phyloP scores from a whole-genome alignment of 2,797 vertebrate genomes.

The Dicrostonyx torquatus region DNA sequence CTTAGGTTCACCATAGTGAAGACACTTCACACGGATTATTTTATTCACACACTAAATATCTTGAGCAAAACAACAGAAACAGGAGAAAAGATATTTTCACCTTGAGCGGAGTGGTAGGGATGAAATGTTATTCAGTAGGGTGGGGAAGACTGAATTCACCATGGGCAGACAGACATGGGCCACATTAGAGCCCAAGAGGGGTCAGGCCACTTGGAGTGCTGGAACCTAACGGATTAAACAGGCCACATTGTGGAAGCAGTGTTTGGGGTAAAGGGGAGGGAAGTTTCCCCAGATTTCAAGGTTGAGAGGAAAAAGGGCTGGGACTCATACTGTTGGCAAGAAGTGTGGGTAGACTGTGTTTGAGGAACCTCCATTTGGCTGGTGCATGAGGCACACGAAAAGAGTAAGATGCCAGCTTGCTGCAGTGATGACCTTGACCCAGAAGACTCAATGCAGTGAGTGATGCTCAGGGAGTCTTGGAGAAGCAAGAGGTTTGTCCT shows the following conservation, averaged over 20 bases:
- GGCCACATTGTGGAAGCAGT: background rate
- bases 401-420: background rate
- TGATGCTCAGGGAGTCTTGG: background rate
- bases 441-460: background rate
- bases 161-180: background rate
- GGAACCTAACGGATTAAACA: background rate
- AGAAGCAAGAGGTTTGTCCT: background rate
- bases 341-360: background rate
- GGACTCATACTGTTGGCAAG: background rate
- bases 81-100: background rate
- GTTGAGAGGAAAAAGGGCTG: background rate
- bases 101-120: background rate
- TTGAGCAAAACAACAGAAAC: background rate
- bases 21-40: background rate
- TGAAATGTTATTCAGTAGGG: background rate
- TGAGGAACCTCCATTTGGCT: background rate
- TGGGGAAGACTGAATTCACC: background rate
- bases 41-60: background rate
- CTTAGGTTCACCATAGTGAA: background rate
- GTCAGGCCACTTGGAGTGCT: background rate
- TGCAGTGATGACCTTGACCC: no score
- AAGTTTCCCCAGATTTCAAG: background rate
- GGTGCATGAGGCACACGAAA: background rate
- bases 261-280: background rate
- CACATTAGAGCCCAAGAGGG: background rate